Conservation (phyloP, 1,140 invertebrate genomes). For the Achroia grisella region DNA sequence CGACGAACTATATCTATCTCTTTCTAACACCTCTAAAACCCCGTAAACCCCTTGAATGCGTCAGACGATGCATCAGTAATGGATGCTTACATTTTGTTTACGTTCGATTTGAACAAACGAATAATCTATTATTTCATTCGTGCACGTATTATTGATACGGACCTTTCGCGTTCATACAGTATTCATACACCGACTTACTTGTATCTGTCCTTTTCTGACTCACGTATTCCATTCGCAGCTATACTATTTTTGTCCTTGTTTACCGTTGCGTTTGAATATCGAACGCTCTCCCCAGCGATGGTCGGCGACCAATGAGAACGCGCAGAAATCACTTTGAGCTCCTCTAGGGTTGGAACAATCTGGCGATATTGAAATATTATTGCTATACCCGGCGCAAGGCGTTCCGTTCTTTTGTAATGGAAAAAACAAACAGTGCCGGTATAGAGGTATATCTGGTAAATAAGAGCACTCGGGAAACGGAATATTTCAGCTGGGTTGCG, state of each 20-base stretch:
- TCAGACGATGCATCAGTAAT: conserved; percentile 45
- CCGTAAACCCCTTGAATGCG: conserved; percentile 9
- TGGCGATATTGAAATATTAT: conserved; percentile 64
- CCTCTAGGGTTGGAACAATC: conserved; percentile 31
- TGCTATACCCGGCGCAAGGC: conserved; percentile 45
- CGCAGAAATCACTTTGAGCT: conserved; percentile 51
- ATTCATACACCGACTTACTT: conserved; percentile 38
- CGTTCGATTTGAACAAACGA: conserved; percentile 70
- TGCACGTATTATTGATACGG: conserved; percentile 71
- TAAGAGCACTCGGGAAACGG: conserved; percentile 45
- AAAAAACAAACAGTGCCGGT: conserved; percentile 56
- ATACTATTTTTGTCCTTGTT: conserved; percentile 23
- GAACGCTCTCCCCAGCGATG: conserved; percentile 16
- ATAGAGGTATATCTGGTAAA: conserved; percentile 37
- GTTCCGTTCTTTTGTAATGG: conserved; percentile 63
- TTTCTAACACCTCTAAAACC: conserved; percentile 12
- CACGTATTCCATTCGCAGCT: too few relatives aligned
- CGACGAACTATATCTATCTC: conserved; percentile 28
- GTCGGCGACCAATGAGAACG: conserved; percentile 39
- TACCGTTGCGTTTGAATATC: conserved; percentile 27
- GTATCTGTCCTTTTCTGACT: conserved; percentile 30
- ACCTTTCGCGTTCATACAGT: conserved; percentile 55
- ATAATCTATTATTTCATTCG: conserved; percentile 74
- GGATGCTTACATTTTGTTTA: conserved; percentile 71
- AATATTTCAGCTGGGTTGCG: conserved; percentile 48